phyloP scores from a whole-genome alignment of 2,888 invertebrate species.

The Acanthococcus lagerstroemiae region DNA sequence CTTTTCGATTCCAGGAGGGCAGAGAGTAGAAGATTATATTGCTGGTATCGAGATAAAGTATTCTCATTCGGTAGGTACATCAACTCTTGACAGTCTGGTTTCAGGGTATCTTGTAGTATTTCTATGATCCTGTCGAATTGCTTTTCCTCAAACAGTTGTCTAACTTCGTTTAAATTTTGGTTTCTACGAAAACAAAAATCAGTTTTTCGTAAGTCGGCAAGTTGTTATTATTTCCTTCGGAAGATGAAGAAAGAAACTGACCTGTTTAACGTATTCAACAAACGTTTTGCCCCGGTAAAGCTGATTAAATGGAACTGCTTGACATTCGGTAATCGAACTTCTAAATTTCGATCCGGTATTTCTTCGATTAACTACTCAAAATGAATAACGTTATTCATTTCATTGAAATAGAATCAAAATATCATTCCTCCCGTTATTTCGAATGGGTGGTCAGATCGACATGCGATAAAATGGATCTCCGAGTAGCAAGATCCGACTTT shows the following conservation, averaged over 20 bases:
- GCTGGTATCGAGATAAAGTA: conserved; percentile 39
- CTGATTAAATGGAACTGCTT: conserved; percentile 21
- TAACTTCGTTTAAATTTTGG: conserved; percentile 50
- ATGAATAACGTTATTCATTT: not conserved
- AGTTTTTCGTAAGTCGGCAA: not conserved
- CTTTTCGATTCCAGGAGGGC: conserved; percentile 55
- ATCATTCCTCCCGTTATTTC: too few relatives aligned
- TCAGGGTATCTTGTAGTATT: conserved; percentile 59
- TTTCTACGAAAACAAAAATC: conserved; percentile 30
- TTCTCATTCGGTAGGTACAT: conserved; percentile 31
- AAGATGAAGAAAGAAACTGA: not conserved
- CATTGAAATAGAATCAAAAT: too few relatives aligned
- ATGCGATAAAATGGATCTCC: too few relatives aligned
- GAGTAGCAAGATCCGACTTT: too few relatives aligned
- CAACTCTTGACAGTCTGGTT: conserved; percentile 36
- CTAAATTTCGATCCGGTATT: conserved; percentile 5
- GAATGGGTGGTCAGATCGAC: too few relatives aligned
- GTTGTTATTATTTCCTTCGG: not conserved
- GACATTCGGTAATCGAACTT: conserved; percentile 24
- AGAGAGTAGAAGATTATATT: conserved; percentile 52
- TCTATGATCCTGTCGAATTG: conserved; percentile 55
- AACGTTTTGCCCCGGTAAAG: conserved; percentile 1
- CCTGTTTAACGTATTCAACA: conserved; percentile 20
- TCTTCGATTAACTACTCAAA: conserved; percentile 9
- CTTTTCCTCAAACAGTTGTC: conserved; percentile 54